These are phyloP conservation scores for Crambe crambe DNA, from an alignment of 37 sponge, comb jelly and placozoan genomes.

Conservation along the genomic window DNA sequence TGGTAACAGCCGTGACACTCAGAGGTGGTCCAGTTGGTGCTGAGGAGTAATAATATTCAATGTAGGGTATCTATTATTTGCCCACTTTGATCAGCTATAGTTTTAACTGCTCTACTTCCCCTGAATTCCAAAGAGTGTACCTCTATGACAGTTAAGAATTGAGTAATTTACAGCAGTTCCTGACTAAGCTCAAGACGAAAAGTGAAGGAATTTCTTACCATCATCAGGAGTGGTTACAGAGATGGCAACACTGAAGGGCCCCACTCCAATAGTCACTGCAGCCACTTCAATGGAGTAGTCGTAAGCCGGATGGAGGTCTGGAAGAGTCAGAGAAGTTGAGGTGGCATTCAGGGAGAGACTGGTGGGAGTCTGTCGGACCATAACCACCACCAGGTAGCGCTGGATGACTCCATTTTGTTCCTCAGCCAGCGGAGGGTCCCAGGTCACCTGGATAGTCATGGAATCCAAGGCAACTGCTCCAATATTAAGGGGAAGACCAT, in stretches of 20 bases:
- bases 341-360: neutral
- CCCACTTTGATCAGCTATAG: too few relatives aligned
- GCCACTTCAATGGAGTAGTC: slow-evolving; percentile 21
- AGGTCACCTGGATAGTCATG: slow-evolving; percentile 6
- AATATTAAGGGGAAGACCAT: slow-evolving; percentile 3
- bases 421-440: slow-evolving; percentile 18
- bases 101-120: too few relatives aligned
- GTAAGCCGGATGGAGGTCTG: slow-evolving; percentile 22
- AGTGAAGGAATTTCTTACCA: too few relatives aligned
- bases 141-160: neutral
- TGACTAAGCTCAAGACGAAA: too few relatives aligned
- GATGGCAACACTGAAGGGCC: slow-evolving; percentile 10
- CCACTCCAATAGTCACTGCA: slow-evolving; percentile 22
- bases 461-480: neutral
- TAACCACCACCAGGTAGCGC: slow-evolving; percentile 11
- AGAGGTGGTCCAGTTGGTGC: slow-evolving; percentile 6
- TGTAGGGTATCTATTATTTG: too few relatives aligned
- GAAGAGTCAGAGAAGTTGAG: neutral
- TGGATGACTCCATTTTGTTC: slow-evolving; percentile 52
- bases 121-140: neutral
- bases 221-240: neutral
- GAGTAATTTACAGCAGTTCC: neutral
- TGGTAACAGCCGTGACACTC: neutral
- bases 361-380: neutral
- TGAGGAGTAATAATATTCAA: neutral